phyloP scores from a whole-genome alignment of 2,797 vertebrate genomes.

The Rousettus madagascariensis region DNA sequence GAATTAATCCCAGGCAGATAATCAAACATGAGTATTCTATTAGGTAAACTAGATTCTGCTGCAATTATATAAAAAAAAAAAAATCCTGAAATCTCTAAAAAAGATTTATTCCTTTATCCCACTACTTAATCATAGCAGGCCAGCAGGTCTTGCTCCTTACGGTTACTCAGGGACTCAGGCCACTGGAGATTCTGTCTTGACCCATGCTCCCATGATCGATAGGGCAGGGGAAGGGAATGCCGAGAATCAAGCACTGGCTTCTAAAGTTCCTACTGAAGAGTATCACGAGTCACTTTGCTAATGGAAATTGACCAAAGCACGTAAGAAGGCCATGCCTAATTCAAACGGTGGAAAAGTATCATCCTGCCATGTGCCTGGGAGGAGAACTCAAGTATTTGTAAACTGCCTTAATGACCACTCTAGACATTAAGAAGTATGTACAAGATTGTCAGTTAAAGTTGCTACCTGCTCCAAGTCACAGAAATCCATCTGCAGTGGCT shows the following conservation, averaged over 20 bases:
- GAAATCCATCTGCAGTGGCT: not conserved
- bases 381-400: not conserved
- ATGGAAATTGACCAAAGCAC: conserved; percentile 7
- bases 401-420: not conserved
- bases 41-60: not conserved
- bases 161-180: not conserved
- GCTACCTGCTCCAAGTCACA: not conserved
- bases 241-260: not conserved
- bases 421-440: not conserved
- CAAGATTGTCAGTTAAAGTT: not conserved
- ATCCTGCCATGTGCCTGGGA: not conserved
- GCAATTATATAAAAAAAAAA: not conserved
- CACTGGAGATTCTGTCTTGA: not conserved
- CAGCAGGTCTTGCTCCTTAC: not conserved
- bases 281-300: not conserved
- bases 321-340: not conserved
- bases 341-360: not conserved
- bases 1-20: conserved; percentile 3
- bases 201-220: not conserved
- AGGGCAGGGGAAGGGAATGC: not conserved
- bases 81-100: not conserved
- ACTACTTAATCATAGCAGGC: not conserved
- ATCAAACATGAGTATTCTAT: not conserved
- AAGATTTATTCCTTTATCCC: not conserved
- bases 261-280: not conserved